Percentiles rank a stretch among this genome's conserved stretches.
phyloP scores from a whole-genome alignment of 2,113 vertebrate species.

The Phycodurus eques region DNA sequence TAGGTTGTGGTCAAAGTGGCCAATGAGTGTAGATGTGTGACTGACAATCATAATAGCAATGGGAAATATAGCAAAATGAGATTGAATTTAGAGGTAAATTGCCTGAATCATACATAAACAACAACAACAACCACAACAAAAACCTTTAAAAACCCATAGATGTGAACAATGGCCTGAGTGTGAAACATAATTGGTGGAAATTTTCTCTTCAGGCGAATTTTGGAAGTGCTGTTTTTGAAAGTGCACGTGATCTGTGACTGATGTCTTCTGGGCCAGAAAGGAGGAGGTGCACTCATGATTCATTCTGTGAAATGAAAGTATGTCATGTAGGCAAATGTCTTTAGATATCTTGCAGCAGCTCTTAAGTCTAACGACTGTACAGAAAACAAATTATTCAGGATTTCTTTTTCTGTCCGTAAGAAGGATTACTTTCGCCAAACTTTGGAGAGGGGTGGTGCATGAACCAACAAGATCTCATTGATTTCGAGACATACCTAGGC shows the following conservation, averaged over 20 bases:
- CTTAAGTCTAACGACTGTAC: background rate
- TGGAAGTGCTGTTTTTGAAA: background rate
- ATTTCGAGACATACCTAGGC: background rate
- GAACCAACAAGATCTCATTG: background rate
- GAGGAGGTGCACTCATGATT: background rate
- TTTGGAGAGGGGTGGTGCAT: background rate
- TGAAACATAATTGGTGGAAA: too few species aligned
- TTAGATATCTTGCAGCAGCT: background rate
- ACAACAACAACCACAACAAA: too few species aligned
- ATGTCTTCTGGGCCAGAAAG: background rate
- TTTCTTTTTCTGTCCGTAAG: background rate
- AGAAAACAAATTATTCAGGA: background rate
- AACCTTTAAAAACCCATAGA: too few species aligned
- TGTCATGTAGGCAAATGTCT: background rate
- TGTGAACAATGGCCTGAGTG: too few species aligned
- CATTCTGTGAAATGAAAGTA: background rate
- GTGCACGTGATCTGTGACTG: background rate
- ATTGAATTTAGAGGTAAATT: too few species aligned
- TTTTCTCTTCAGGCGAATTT: background rate
- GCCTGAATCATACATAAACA: too few species aligned
- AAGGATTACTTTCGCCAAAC: background rate
- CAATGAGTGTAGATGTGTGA: too few species aligned
- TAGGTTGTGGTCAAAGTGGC: too few species aligned
- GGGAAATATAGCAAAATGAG: too few species aligned
- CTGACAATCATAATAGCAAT: too few species aligned